Conservation (phyloP, 2,797 vertebrate genomes). For the Enteromius argenteus region DNA sequence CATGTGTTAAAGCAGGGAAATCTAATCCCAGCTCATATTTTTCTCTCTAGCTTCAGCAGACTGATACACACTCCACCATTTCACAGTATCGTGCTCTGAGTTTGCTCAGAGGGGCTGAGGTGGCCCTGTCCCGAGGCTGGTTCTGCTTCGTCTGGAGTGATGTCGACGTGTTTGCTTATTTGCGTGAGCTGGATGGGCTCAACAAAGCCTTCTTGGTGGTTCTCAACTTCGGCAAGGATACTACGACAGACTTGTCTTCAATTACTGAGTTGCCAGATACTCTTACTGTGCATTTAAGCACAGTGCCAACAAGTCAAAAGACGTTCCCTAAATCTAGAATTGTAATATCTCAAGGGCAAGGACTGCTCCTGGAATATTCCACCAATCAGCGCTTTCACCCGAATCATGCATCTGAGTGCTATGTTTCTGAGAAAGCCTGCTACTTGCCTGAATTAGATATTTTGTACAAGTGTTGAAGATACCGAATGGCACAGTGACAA, state of each 20-base stretch:
- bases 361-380: slow-evolving; percentile 86
- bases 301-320: slow-evolving; percentile 69
- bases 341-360: slow-evolving; percentile 83
- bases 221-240: slow-evolving; percentile 86
- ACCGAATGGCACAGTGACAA: not conserved
- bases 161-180: slow-evolving; percentile 79
- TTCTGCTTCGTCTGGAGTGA: slow-evolving; percentile 86
- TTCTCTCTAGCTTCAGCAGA: slow-evolving; percentile 80
- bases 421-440: slow-evolving; percentile 89
- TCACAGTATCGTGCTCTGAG: slow-evolving; percentile 85
- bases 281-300: slow-evolving; percentile 83
- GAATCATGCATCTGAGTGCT: slow-evolving; percentile 79
- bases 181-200: slow-evolving; percentile 90
- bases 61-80: slow-evolving; percentile 78
- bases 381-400: slow-evolving; percentile 76
- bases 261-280: slow-evolving; percentile 78
- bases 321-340: slow-evolving; percentile 73
- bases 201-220: slow-evolving; percentile 84
- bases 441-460: slow-evolving; percentile 84
- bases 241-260: slow-evolving; percentile 76
- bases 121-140: slow-evolving; percentile 89
- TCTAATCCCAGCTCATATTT: not conserved
- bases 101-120: slow-evolving; percentile 77
- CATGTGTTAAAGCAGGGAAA: not conserved
- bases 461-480: slow-evolving; percentile 84